A percentile compares a stretch with the other conserved stretches of the same genome.
Conservation (phyloP, 2,113 vertebrate species). For the Prunella himalayana region DNA sequence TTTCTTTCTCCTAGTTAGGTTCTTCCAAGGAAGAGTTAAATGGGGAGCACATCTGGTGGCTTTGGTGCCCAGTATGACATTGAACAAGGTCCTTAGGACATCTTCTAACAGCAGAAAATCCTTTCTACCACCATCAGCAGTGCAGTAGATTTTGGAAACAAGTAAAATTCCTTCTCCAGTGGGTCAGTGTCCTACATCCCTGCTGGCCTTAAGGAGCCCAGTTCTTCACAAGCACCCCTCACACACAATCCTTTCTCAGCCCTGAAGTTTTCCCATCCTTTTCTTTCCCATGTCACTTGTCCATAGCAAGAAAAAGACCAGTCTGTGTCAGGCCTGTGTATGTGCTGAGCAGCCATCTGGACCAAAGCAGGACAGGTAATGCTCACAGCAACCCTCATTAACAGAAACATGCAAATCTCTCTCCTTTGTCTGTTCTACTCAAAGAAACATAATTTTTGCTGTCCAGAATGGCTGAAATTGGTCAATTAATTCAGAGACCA, state of each 20-base stretch:
- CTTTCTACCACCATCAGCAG: not conserved
- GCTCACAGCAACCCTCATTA: not conserved
- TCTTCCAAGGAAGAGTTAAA: not conserved
- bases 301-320: not conserved
- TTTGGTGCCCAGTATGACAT: not conserved
- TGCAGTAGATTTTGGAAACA: not conserved
- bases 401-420: not conserved
- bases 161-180: not conserved
- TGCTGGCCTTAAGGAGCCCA: not conserved
- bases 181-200: not conserved
- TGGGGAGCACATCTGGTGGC: not conserved
- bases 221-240: accelerated
- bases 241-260: not conserved
- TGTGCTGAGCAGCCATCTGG: not conserved
- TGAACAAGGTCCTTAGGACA: not conserved
- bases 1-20: not conserved
- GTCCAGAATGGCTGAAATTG: not conserved
- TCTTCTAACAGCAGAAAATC: not conserved
- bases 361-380: not conserved
- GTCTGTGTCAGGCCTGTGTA: not conserved
- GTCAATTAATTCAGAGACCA: not conserved
- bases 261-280: not conserved
- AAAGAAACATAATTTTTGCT: not conserved
- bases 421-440: not conserved
- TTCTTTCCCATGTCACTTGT: not conserved